Conservation (phyloP, 1,140 invertebrate species). For the Marisa cornuarietis region DNA sequence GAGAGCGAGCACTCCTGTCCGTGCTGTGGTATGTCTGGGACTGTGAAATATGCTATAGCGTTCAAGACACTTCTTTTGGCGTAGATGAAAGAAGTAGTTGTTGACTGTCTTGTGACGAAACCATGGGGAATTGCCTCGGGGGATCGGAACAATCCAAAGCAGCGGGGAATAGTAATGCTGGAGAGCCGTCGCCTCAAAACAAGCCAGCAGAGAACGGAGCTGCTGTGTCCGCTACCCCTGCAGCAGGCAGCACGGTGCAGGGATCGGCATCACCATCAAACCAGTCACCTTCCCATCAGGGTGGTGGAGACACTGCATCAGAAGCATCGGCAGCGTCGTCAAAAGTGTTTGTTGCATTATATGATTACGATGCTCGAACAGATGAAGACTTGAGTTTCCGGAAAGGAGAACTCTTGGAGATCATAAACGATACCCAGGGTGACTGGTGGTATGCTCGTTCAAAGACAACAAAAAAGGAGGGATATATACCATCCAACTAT, state of each 20-base stretch:
- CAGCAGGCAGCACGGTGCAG: constrained; percentile 26
- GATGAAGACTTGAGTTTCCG: constrained; percentile 98
- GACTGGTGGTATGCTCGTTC: constrained; percentile 99
- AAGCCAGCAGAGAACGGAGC: constrained; percentile 28
- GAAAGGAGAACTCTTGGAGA: constrained; percentile 98
- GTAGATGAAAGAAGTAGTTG: not conserved
- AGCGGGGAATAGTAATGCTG: constrained; percentile 8
- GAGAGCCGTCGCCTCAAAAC: constrained; percentile 30
- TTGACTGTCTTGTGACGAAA: constrained; percentile 5
- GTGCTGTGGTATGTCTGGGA: not conserved
- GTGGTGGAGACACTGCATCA: constrained; percentile 24
- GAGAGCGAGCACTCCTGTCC: not conserved
- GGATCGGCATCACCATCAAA: constrained; percentile 30
- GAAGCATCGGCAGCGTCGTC: constrained; percentile 26
- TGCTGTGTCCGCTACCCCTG: constrained; percentile 23
- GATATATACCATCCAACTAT: constrained; percentile 99
- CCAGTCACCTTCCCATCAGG: constrained; percentile 35
- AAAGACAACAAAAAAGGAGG: constrained; percentile 88
- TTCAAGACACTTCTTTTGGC: not conserved
- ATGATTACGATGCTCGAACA: constrained; percentile 98
- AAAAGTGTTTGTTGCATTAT: constrained; percentile 93
- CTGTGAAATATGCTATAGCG: constrained; percentile 6
- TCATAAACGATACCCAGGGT: constrained; percentile 97
- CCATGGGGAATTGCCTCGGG: constrained; percentile 45
- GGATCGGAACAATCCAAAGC: constrained; percentile 32